Percentiles rank a stretch among this genome's conserved stretches.
Conservation (phyloP, 2,797 vertebrate species). For the Oryzias dopingdopingensis region DNA sequence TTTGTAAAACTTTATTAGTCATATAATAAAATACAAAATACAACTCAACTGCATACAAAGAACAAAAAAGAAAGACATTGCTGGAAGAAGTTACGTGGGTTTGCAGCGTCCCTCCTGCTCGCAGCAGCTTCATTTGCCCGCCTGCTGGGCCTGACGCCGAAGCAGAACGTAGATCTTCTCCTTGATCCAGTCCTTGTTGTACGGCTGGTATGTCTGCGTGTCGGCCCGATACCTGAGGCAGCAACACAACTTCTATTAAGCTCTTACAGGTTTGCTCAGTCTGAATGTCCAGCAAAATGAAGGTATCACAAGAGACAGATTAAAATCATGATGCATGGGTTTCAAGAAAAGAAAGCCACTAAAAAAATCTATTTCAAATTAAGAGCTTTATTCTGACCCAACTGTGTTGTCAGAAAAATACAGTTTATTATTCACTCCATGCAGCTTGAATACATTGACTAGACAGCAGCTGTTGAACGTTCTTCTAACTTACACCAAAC, state of each 20-base stretch:
- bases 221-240: slow-evolving; percentile 88
- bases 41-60: slow-evolving; percentile 15
- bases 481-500: slow-evolving; percentile 88
- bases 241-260: no score
- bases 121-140: slow-evolving; percentile 79
- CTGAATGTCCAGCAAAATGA: no score
- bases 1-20: slow-evolving; percentile 57
- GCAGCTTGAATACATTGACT: not conserved
- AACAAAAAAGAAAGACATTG: slow-evolving; percentile 21
- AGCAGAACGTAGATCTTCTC: slow-evolving; percentile 98
- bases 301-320: no score
- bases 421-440: no score
- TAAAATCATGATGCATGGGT: no score
- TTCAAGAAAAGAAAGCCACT: no score
- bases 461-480: not conserved
- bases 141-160: slow-evolving; percentile 94
- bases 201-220: slow-evolving; percentile 96
- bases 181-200: slow-evolving; percentile 99
- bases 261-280: no score
- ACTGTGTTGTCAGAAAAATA: no score
- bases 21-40: slow-evolving; percentile 62
- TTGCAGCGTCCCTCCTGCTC: slow-evolving; percentile 1
- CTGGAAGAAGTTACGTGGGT: slow-evolving; percentile 22
- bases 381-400: no score
- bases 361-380: no score